These are phyloP conservation scores for Stomatorhinus ivindoensis DNA, from an alignment of 2,113 vertebrate genomes.

Conservation along the genomic window DNA sequence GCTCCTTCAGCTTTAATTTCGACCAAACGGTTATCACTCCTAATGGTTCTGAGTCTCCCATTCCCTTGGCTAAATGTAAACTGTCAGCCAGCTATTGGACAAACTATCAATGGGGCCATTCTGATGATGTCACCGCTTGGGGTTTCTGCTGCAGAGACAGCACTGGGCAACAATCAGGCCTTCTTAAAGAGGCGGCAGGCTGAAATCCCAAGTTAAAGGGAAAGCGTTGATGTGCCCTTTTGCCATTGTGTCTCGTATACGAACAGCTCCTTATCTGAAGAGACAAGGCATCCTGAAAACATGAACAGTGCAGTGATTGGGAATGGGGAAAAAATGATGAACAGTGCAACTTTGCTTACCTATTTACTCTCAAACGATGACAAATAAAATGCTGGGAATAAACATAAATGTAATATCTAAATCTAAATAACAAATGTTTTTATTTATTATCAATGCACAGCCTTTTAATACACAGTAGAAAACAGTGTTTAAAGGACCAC, in stretches of 20 bases:
- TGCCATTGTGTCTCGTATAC: neutral
- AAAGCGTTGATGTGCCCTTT: neutral
- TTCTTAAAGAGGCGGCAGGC: neutral
- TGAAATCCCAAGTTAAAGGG: neutral
- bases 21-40: neutral
- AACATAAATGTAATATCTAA: neutral
- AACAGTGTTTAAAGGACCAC: neutral
- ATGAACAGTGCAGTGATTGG: neutral
- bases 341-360: neutral
- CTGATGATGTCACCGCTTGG: neutral
- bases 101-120: neutral
- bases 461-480: neutral
- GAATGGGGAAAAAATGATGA: neutral
- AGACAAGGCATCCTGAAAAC: neutral
- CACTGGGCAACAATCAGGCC: neutral
- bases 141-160: neutral
- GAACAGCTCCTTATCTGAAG: neutral
- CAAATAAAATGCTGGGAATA: neutral
- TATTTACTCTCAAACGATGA: neutral
- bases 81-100: neutral
- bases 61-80: neutral
- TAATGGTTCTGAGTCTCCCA: neutral
- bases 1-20: constrained; percentile 4
- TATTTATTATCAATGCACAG: neutral
- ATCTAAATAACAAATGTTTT: neutral